Conservation (phyloP, 1,140 invertebrate genomes). For the Leucophenga varia region DNA sequence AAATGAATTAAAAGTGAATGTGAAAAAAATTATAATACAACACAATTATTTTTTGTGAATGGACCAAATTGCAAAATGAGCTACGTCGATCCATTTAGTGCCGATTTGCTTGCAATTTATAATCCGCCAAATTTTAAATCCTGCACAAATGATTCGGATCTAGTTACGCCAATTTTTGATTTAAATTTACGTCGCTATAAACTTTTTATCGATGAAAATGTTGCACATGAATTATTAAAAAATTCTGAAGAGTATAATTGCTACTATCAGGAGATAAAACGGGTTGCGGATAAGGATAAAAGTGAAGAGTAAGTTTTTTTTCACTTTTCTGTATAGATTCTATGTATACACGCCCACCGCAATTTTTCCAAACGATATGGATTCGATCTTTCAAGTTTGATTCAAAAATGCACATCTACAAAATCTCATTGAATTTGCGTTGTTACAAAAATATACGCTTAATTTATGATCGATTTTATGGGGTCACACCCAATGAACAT, state of each 20-base stretch:
- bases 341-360: no score
- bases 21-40: no score
- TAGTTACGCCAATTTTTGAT: constrained; percentile 56
- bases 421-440: no score
- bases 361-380: no score
- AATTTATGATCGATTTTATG: no score
- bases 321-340: no score
- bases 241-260: constrained; percentile 11
- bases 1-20: no score
- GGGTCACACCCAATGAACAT: no score
- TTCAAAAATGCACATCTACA: no score
- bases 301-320: constrained; percentile 16
- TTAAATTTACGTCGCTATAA: constrained; percentile 18
- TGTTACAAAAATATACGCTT: no score
- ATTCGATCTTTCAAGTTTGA: no score
- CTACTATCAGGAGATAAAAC: background rate
- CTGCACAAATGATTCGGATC: constrained; percentile 58
- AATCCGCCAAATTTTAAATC: constrained; percentile 59
- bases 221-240: constrained; percentile 30
- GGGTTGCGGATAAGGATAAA: background rate
- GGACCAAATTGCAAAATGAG: constrained; percentile 38
- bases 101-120: constrained; percentile 62
- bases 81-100: constrained; percentile 65
- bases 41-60: constrained; percentile 32
- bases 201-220: constrained; percentile 25